Evolutionary conservation across 2,797 vertebrate species (phyloP).

Genomic region (Novumbra hubbsi): DNA sequence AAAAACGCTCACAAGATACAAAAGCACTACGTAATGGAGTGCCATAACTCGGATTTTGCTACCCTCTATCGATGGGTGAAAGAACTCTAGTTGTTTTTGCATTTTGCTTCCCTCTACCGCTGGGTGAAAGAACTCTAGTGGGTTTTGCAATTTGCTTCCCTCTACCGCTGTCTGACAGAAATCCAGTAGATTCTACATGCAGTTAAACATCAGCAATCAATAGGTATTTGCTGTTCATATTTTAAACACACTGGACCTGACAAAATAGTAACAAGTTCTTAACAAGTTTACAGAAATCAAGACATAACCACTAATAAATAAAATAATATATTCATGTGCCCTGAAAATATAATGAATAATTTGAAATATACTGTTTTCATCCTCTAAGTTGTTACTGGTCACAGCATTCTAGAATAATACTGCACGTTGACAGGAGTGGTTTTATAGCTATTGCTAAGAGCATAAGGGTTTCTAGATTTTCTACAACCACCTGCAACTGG

Average conservation of each 20-base stretch:
- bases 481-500: no score
- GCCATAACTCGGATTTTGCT: conserved; percentile 20
- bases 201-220: no score
- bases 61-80: conserved; percentile 52
- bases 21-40: conserved; percentile 73
- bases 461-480: no score
- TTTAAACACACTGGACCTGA: background rate
- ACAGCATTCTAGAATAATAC: no score
- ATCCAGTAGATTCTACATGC: background rate
- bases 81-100: conserved; percentile 20
- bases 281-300: background rate
- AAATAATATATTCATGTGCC: background rate
- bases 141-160: background rate
- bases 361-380: background rate
- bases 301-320: background rate
- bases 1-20: conserved; percentile 59
- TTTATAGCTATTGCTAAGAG: no score
- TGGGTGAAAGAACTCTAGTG: conserved; percentile 9
- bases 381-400: background rate
- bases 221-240: background rate
- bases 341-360: background rate
- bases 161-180: conserved; percentile 2
- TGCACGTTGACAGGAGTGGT: no score
- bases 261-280: background rate
- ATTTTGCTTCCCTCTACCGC: background rate